Conservation (phyloP, 2,113 vertebrate species). For the Hypanus sabinus region DNA sequence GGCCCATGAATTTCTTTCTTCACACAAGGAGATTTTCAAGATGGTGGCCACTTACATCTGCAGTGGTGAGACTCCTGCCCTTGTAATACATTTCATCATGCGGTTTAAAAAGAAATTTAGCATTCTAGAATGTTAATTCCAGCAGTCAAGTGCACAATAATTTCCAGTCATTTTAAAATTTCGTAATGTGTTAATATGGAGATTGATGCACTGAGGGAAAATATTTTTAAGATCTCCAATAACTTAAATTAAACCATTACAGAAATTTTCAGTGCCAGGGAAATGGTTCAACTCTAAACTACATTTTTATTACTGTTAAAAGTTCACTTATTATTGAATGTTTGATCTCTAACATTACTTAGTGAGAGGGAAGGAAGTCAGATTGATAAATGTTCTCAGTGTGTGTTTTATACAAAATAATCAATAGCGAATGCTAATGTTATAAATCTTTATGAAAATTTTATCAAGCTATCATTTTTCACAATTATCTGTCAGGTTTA, state of each 20-base stretch:
- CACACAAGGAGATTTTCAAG: conserved; percentile 38
- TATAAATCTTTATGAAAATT: background rate
- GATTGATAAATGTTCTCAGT: background rate
- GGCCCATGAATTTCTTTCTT: conserved; percentile 38
- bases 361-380: background rate
- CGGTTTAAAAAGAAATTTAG: background rate
- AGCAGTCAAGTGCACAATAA: background rate
- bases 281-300: too few species aligned
- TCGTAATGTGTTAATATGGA: background rate
- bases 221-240: too few species aligned
- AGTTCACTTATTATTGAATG: too few species aligned
- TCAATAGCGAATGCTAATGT: background rate
- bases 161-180: background rate
- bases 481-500: background rate
- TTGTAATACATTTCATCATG: background rate
- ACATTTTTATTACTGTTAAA: too few species aligned
- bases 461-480: background rate
- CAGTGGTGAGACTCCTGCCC: conserved; percentile 30
- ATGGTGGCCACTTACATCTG: conserved; percentile 37
- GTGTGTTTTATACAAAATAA: background rate
- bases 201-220: background rate
- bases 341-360: too few species aligned
- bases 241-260: too few species aligned
- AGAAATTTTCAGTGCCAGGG: too few species aligned
- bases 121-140: background rate